A percentile compares a stretch with the other conserved stretches of the same genome.
Evolutionary conservation across 2,888 invertebrate species (phyloP).

Genomic region (Epinotia ramella): DNA sequence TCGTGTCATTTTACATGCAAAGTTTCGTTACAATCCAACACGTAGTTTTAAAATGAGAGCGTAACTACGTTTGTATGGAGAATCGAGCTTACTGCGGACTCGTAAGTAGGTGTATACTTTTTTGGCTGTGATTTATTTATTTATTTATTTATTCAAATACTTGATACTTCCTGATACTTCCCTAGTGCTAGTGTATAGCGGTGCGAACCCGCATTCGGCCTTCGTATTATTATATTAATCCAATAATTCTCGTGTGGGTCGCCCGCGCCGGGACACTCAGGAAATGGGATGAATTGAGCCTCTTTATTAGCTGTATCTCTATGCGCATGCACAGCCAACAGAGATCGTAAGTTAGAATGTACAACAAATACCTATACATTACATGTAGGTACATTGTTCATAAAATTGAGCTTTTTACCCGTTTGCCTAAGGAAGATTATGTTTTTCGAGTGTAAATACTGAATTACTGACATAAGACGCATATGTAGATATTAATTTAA

Average conservation of each 20-base stretch:
- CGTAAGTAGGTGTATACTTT: neutral
- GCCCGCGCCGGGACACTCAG: constrained; percentile 66
- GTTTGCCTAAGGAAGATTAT: no score
- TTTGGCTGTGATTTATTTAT: no score
- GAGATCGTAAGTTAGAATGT: constrained; percentile 1
- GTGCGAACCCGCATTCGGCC: constrained; percentile 44
- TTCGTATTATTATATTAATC: constrained; percentile 61
- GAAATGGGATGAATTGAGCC: constrained; percentile 81
- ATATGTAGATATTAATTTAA: no score
- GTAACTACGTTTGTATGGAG: no score
- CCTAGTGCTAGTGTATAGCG: neutral
- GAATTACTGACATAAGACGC: no score
- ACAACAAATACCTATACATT: neutral
- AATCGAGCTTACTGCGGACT: no score
- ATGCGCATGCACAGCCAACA: constrained; percentile 26
- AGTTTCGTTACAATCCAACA: no score
- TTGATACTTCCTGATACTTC: no score
- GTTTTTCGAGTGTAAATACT: no score
- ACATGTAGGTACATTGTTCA: neutral
- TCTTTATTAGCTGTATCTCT: constrained; percentile 61
- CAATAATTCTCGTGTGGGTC: constrained; percentile 70
- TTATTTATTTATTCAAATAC: no score
- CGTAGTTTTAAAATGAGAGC: no score
- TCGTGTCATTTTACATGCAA: no score
- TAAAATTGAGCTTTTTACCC: neutral